Percentiles rank a stretch among this genome's conserved stretches.
Evolutionary conservation across 1,140 invertebrate genomes (phyloP).

Genomic region (Lucilia cuprina): DNA sequence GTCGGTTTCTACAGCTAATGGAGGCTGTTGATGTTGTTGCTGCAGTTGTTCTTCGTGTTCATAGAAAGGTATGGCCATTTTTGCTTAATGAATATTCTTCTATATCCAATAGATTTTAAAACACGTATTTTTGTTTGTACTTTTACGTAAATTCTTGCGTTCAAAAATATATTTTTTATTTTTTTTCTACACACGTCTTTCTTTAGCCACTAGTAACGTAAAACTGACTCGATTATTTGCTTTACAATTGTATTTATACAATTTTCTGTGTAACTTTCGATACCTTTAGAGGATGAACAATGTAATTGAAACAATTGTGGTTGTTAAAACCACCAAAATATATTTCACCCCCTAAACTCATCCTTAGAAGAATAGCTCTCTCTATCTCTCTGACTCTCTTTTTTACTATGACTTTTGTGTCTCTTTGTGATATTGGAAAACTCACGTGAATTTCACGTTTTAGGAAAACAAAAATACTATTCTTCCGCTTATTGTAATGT

Average conservation of each 20-base stretch:
- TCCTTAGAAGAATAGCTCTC: not conserved
- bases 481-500: not conserved
- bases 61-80: slow-evolving; percentile 58
- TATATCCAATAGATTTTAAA: not conserved
- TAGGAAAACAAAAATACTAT: slow-evolving; percentile 10
- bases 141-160: slow-evolving; percentile 18
- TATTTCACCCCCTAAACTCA: not conserved
- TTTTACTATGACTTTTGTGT: not conserved
- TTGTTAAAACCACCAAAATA: slow-evolving; percentile 13
- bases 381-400: not conserved
- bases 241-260: slow-evolving; percentile 14
- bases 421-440: not conserved
- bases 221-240: not conserved
- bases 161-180: not conserved
- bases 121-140: not conserved
- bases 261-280: not conserved
- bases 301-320: slow-evolving; percentile 34
- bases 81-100: not conserved
- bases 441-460: slow-evolving; percentile 32
- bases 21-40: not conserved
- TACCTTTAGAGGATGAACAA: slow-evolving; percentile 1
- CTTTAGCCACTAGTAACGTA: not conserved
- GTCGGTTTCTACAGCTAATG: not conserved
- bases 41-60: slow-evolving; percentile 39
- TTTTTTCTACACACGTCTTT: slow-evolving; percentile 11